Evolutionary conservation across 2,888 invertebrate genomes (phyloP).

Genomic region (Helobdella robusta): DNA sequence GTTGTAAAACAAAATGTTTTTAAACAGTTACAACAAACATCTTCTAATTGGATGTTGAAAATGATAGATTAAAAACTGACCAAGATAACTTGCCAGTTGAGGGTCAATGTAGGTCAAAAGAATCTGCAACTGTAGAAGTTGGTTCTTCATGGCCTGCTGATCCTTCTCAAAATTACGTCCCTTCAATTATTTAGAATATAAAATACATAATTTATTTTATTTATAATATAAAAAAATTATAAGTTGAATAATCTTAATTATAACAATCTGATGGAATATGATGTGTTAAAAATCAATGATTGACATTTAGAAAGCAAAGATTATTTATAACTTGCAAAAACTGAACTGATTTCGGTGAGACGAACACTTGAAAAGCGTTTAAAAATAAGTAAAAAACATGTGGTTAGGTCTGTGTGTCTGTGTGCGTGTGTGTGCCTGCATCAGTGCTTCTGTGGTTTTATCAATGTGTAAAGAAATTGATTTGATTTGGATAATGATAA

Average conservation of each 20-base stretch:
- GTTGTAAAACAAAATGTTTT: background rate
- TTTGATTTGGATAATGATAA: background rate
- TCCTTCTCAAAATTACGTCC: slow-evolving; percentile 82
- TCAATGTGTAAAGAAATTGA: background rate
- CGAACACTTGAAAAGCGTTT: background rate
- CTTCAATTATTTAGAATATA: slow-evolving; percentile 33
- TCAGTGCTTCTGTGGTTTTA: slow-evolving; percentile 5
- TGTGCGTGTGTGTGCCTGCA: slow-evolving; percentile 7
- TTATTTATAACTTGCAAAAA: background rate
- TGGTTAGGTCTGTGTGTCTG: slow-evolving; percentile 5
- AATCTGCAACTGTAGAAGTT: slow-evolving; percentile 72
- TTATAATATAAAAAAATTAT: background rate
- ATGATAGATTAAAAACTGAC: slow-evolving; percentile 40
- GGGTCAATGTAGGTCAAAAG: slow-evolving; percentile 74
- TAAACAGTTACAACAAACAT: background rate
- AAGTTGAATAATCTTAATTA: too few species aligned
- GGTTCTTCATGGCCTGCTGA: slow-evolving; percentile 88
- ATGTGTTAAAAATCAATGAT: background rate
- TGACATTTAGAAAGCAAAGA: background rate
- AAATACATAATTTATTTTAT: background rate
- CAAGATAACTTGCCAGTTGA: slow-evolving; percentile 71
- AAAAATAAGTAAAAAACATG: background rate
- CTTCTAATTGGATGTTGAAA: too few species aligned
- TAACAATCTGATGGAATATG: too few species aligned
- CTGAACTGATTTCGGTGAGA: background rate